Base-by-base conservation (phyloP, 2,113 vertebrate genomes). In the Mastomys natalensis region DNA sequence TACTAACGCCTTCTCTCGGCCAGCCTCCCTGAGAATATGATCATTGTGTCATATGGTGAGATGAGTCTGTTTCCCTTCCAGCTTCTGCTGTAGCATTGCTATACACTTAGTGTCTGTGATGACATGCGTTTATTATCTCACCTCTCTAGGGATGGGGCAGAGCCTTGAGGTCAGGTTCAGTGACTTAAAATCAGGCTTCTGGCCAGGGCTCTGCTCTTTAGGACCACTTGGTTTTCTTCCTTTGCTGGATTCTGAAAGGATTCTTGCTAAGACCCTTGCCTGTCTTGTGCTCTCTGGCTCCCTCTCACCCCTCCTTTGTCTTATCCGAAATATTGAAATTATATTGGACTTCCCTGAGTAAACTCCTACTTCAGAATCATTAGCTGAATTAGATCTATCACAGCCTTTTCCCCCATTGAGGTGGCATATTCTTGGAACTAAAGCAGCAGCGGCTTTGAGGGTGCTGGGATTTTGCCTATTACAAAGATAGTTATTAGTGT, bases 401-500 rank as follows among this genome's bases (percentile, higher is more conserved):
- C 68, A 21, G 58, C 37, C 22, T 48, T 80, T 92, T 76, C 53
- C n/a, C 72, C n/a, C 55, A 7, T 9, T 55, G 24, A n/a, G n/a
- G 31, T 19, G 34, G 17, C 37, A 22, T 66, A 51, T 3, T 86
- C 66, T 1, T 0, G 22, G 26, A 93, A 91, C 84, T 92, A 68
- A 40, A 62, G 24, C 15, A 19, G 22, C 87, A 58, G 43, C 2
- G 3, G 91, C n/a, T 94, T 89, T 91, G n/a, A 3, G 62, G 43
- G 4, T 66, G 4, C 11, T 29, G 37, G 81, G 82, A 55, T 77
- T 21, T 48, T 88, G 34, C 24, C 85, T 45, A 15, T 16, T 51
- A 12, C n/a, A 87, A 89, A 95, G 51, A 55, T 34, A 92, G 74
- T 96, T 77, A 90, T 96, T 97, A 84, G 85, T 96, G 97, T 48